Conservation (phyloP, 2,797 vertebrate genomes). For the Neoniphon sammara region DNA sequence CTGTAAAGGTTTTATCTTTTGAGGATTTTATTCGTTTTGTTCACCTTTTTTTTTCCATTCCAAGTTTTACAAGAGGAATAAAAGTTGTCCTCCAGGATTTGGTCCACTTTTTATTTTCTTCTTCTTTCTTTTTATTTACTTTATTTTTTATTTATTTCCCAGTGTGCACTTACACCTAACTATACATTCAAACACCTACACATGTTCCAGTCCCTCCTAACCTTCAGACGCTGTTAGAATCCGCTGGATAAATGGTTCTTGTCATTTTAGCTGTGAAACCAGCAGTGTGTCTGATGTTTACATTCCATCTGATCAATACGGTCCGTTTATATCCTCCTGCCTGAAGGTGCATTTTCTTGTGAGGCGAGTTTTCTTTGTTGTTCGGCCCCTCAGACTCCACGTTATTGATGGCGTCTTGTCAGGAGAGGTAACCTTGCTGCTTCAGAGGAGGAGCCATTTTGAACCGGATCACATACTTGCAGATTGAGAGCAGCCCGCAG, state of each 20-base stretch:
- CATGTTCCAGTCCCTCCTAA: neutral
- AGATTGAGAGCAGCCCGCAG: neutral
- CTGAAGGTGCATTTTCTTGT: constrained; percentile 9
- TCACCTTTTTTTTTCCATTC: constrained; percentile 46
- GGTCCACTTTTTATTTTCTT: constrained; percentile 20
- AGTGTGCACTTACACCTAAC: neutral
- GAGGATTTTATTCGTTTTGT: constrained; percentile 24
- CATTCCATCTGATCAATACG: neutral
- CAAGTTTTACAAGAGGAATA: constrained; percentile 76
- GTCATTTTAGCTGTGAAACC: constrained; percentile 8
- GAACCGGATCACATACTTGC: constrained; percentile 24
- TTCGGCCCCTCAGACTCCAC: constrained; percentile 13
- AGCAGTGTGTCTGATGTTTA: neutral
- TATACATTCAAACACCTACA: constrained; percentile 16
- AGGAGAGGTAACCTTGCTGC: constrained; percentile 21
- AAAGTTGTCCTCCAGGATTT: constrained; percentile 69
- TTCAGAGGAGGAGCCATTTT: constrained; percentile 16
- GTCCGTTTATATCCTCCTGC: constrained; percentile 27
- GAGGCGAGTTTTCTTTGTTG: constrained; percentile 34
- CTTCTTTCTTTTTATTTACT: no score
- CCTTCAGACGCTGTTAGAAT: neutral
- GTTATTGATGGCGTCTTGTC: constrained; percentile 63
- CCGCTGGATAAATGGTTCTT: neutral
- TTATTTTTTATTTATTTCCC: constrained; percentile 21
- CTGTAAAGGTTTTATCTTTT: no score